Evolutionary conservation across 2,888 invertebrate species (phyloP), one percentile per base, ranked within the genome.

Genomic region (Copidosoma aretas): DNA sequence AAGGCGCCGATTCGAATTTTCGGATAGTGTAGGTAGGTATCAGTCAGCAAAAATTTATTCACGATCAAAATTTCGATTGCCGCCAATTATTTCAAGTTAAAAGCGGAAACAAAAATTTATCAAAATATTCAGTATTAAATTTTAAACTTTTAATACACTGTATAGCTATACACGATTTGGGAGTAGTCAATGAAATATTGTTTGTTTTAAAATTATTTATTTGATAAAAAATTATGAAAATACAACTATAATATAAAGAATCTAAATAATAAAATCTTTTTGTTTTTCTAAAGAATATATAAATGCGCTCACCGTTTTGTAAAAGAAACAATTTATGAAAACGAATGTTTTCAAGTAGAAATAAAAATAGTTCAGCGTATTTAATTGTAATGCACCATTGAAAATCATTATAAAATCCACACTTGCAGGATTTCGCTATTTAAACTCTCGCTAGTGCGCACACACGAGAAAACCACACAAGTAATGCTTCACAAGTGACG

Each of bases 211-310:
- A 15, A 46, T 10, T 19, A 57, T 71, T 71, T 71, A 71, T 71
- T 71, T 58, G 57, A 63, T 65, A 64, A 71, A 60, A 71, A 71
- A 71, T 52, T n/a, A 63, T 39, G 64, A 59, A 71, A 71, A 21
- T 67, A 68, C 63, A 71, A 60, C 68, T 71, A 71, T 49, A 68
- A 60, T 71, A 68, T 68, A 71, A 68, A 71, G 62, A 56, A 68
- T 71, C 59, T 68, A 71, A 68, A 60, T 65, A 57, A 69, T 70
- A 71, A 63, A 71, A 65, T 62, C 58, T 68, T 46, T 51, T n/a
- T n/a, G n/a, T n/a, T n/a, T 61, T 12, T 57, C 57, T 19, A 60
- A 56, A 25, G 53, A 62, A 67, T 64, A 67, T 67, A 57, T 32
- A 64, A 54, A 64, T 51, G 43, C 24, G 41, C 15, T 12, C 53